Evolutionary conservation across 2,888 invertebrate genomes (phyloP).

Genomic region (Acronicta leporina): DNA sequence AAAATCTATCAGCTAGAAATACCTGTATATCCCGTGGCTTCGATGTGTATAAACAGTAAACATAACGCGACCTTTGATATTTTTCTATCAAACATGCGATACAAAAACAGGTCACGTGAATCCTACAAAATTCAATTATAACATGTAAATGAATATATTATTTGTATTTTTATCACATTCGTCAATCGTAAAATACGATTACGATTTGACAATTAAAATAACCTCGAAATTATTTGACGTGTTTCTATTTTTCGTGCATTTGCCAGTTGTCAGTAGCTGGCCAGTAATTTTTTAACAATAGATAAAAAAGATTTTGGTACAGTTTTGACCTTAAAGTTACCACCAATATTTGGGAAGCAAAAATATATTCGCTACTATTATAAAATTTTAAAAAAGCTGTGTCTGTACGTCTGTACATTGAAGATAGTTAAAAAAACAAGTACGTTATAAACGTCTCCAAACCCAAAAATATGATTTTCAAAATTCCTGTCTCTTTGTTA

Average conservation of each 20-base stretch:
- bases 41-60: slow-evolving; percentile 53
- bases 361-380: no score
- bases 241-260: slow-evolving; percentile 2
- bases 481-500: no score
- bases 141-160: slow-evolving; percentile 37
- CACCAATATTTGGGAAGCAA: no score
- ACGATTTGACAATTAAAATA: slow-evolving; percentile 39
- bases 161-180: slow-evolving; percentile 24
- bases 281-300: slow-evolving; percentile 22
- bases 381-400: no score
- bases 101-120: slow-evolving; percentile 47
- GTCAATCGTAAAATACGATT: slow-evolving; percentile 33
- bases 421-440: no score
- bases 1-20: slow-evolving; percentile 21
- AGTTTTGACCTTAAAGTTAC: no score
- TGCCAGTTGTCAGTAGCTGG: slow-evolving; percentile 7
- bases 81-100: slow-evolving; percentile 54
- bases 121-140: slow-evolving; percentile 41
- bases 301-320: no score
- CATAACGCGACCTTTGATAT: slow-evolving; percentile 49
- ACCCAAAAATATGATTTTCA: no score
- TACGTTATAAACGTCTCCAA: no score
- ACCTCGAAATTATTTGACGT: slow-evolving; percentile 27
- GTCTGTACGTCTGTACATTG: no score
- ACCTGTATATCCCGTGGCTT: slow-evolving; percentile 57